Evolutionary conservation across 2,888 invertebrate genomes (phyloP), one percentile per base, ranked within the genome.

Genomic region (Plagodis dolabraria): DNA sequence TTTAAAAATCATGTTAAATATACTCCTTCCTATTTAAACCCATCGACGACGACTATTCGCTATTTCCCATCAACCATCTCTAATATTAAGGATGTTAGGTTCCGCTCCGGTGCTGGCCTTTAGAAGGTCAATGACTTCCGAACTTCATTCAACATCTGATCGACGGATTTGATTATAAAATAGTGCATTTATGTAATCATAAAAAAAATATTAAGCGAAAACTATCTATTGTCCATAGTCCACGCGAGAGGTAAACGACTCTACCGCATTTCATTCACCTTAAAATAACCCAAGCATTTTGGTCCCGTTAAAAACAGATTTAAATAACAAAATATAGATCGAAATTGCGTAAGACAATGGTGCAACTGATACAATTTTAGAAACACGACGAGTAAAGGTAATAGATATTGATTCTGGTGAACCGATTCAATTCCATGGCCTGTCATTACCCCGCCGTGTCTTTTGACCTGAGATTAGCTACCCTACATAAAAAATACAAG

Each of bases 381-480:
- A 68, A 74, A 72, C 64, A 67, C 69, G 64, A 60, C 60, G 61
- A 57, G 57, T 40, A 56, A 60, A 57, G 53, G 73, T 74, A 76
- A 82, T 82, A 73, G 80, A 69, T 79, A 77, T 87, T 80, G 87
- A 79, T 84, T 84, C 80, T 75, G 73, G 58, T 62, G 76, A 74
- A 72, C 72, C 73, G 75, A 76, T 74, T 74, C 79, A 76, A 77
- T 83, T 76, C 75, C 71, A 67, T 73, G 78, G 80, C 80, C 86
- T 89, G 83, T 90, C 80, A 90, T 91, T 91, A 90, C 76, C 68
- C 70, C 61, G 77, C 85, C 86, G 86, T 87, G 85, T 86, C 86
- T 87, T 84, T 85, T 90, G 91, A 90, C 87, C 87, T 71, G 71
- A 69, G 76, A 82, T 86, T 80, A 65, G 63, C 53, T 53, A 46